Base-by-base conservation (phyloP, 2,113 vertebrate genomes). In the Thinocorus orbignyianus region DNA sequence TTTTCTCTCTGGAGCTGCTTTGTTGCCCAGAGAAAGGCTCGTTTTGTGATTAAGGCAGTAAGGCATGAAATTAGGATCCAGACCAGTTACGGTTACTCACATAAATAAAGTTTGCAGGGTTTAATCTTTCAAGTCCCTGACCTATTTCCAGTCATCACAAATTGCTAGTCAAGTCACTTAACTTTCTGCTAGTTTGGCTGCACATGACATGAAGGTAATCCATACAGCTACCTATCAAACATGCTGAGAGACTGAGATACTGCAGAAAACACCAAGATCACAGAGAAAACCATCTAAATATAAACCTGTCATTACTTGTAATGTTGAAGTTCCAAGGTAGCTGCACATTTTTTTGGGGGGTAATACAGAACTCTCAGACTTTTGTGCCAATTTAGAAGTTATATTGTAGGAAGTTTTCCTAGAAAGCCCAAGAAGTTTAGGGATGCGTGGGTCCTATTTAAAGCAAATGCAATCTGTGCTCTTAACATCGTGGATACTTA, bases 61-160 rank as follows among this genome's bases (percentile, higher is more conserved):
- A 81, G 65, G 89, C 86, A 41, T 74, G 83, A 93, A 94, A 95
- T 69, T 57, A 79, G 72, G 95, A 79, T 92, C n/a, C 28, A 66
- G 86, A 64, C 39, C 76, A 39, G 57, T 84, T 49, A 35, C 57
- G 84, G 79, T 89, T 81, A 44, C 33, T 90, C 72, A 81, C 72
- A 81, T 51, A 64, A 90, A 95, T 80, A 28, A 94, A 92, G 44
- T 79, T 86, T 61, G 33, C 35, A n/a, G 72, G 76, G 48, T 55
- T 90, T 35, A 5, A 42, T 71, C 61, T 74, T 17, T 31, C 0
- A 1, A 66, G 81, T 49, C 13, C 10, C 42, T 58, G 42, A 30
- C 48, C 17, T 52, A 2, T 39, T 64, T 35, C 30, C 57, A 37
- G 42, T 25, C 22, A 54, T 72, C 76, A 72, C 35, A 41, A 65